Base-by-base conservation (phyloP, 2,113 vertebrate genomes). In the Prinia subflava region DNA sequence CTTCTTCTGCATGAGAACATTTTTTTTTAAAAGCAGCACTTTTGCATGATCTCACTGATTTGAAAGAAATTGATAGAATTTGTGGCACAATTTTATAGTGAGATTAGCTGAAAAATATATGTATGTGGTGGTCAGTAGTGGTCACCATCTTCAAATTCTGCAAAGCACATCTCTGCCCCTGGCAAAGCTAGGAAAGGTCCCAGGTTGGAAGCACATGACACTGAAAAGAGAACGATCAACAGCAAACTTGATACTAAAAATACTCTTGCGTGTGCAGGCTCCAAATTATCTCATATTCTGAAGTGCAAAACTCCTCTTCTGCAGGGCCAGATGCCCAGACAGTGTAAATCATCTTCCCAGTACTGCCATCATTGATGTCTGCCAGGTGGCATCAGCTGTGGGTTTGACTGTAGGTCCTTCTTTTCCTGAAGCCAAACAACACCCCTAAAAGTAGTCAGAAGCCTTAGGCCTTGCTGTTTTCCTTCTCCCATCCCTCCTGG, bases 201-300 rank as follows among this genome's bases (percentile, higher is more conserved):
- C 0, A 3, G 37, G 22, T 65, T 30, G 35, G 46, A 80, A 83
- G 19, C 1, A 2, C 13, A 31, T 0, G 0, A 60, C 15, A 33
- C 25, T 37, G 47, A 33, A 57, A 71, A 78, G n/a, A 74, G 31
- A 50, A 65, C 44, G 8, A 24, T 24, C 57, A 57, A 31, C 12
- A 56, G 18, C 23, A 77, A 31, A 18, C 56, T 64, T 14, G 7
- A 52, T 46, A 57, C 18, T 42, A 67, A 44, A 0, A 3, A 50
- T 1, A 8, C 7, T 56, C 23, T 27, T 56, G 20, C 37, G 14
- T 2, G 1, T 25, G 30, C 1, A 2, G 23, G 10, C 8, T 83
- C 7, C 44, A 47, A 27, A 42, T 21, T 21, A 18, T 35, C 52
- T 69, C 4, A 1, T 17, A 41, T 21, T 55, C 33, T 49, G 7